Evolutionary conservation across 2,113 vertebrate species (phyloP).

Genomic region (Regulus satrapa): DNA sequence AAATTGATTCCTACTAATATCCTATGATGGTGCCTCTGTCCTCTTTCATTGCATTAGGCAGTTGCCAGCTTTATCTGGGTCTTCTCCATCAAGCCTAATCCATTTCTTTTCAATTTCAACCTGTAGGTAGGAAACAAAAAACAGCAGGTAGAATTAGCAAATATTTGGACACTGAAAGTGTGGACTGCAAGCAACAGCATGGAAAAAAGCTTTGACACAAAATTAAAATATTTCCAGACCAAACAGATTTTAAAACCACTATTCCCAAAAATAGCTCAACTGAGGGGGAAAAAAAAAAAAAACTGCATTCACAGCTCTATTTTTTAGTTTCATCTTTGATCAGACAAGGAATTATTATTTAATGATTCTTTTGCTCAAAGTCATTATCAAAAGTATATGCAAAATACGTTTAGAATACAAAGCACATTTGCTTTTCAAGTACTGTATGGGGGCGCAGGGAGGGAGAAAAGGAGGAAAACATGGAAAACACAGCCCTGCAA

Average conservation of each 20-base stretch:
- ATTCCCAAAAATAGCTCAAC: background rate
- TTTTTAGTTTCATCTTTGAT: background rate
- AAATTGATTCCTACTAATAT: conserved; percentile 15
- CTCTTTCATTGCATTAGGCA: conserved; percentile 81
- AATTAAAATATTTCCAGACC: background rate
- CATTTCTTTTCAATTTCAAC: conserved; percentile 96
- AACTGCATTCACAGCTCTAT: background rate
- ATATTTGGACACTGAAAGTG: background rate
- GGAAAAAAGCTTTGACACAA: background rate
- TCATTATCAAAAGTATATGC: background rate
- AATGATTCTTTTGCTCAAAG: background rate
- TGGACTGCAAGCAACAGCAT: background rate
- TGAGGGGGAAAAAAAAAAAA: background rate
- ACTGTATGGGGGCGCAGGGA: background rate
- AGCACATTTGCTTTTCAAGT: background rate
- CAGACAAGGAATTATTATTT: conserved; percentile 13
- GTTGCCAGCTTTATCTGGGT: conserved; percentile 79
- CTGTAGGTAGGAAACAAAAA: conserved; percentile 67
- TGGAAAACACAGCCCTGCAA: background rate
- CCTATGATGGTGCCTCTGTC: background rate
- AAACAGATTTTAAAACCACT: background rate
- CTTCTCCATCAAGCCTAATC: conserved; percentile 84
- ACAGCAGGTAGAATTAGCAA: background rate
- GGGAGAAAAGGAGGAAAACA: background rate
- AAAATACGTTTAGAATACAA: background rate